A percentile compares a stretch with the other conserved stretches of the same genome.
These are phyloP conservation scores for Pipistrellus kuhlii DNA, from an alignment of 2,797 vertebrate species.

Conservation along the genomic window DNA sequence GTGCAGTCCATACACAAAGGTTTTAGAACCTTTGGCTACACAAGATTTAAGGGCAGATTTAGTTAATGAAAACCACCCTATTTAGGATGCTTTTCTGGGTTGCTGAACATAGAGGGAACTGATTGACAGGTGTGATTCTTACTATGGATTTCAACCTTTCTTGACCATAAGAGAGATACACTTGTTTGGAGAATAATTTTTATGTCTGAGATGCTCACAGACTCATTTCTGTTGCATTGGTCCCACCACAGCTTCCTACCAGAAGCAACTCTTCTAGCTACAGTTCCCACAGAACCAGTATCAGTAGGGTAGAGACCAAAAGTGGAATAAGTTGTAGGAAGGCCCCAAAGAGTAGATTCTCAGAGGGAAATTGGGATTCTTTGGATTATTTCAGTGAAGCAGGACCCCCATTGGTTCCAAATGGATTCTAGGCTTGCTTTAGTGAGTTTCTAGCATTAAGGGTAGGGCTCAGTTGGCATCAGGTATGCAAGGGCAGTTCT, in stretches of 20 bases:
- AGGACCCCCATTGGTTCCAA: neutral
- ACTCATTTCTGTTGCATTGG: neutral
- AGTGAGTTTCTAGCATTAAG: neutral
- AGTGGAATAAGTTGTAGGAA: neutral
- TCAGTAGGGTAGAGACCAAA: neutral
- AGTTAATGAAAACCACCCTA: conserved; percentile 20
- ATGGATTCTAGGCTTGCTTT: neutral
- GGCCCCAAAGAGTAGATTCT: neutral
- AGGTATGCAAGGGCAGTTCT: neutral
- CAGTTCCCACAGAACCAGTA: neutral
- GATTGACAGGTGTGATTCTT: neutral
- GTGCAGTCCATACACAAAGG: neutral
- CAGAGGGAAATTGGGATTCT: neutral
- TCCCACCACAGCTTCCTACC: neutral
- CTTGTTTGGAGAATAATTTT: neutral
- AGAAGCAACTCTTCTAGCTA: neutral
- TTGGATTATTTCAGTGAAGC: neutral
- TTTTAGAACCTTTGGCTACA: conserved; percentile 50
- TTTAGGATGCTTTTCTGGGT: neutral
- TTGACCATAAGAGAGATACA: neutral
- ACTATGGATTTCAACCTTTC: neutral
- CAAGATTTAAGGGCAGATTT: neutral
- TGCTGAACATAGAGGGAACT: neutral
- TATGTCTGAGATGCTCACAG: neutral
- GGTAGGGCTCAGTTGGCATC: neutral